These are phyloP conservation scores for Callorhinus ursinus DNA, from an alignment of 2,113 vertebrate genomes.

Conservation along the genomic window DNA sequence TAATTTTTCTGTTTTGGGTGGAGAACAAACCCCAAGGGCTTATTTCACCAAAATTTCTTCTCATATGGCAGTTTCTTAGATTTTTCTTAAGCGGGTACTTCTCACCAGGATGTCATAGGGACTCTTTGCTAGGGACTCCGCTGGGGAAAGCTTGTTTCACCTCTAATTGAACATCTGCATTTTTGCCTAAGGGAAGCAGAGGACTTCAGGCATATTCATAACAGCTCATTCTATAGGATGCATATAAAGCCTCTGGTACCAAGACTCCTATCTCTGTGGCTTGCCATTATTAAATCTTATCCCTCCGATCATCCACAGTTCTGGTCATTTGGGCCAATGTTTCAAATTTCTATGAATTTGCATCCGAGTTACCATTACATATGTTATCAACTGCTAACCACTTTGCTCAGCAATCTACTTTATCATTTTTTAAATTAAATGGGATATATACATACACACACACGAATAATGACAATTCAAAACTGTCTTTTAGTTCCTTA, in stretches of 20 bases:
- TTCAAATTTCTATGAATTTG: neutral
- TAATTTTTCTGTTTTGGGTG: neutral
- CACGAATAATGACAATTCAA: neutral
- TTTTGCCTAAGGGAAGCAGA: neutral
- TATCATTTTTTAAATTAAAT: neutral
- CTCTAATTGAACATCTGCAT: neutral
- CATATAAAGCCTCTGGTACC: neutral
- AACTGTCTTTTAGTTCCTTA: accelerated
- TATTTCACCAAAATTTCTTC: neutral
- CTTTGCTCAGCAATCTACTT: neutral
- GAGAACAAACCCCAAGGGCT: neutral
- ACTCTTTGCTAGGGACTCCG: neutral
- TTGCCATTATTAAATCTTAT: neutral
- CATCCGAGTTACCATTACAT: neutral
- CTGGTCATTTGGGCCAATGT: neutral
- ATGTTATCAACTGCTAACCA: accelerated
- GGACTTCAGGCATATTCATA: neutral
- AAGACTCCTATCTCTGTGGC: accelerated
- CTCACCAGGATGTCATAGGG: neutral
- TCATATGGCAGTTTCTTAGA: neutral
- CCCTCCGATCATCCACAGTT: neutral
- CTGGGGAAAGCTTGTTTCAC: neutral
- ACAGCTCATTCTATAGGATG: neutral
- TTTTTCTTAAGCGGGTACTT: neutral
- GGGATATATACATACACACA: neutral